These are phyloP conservation scores for Mechanitis messenoides DNA, from an alignment of 2,888 invertebrate species.

Conservation along the genomic window DNA sequence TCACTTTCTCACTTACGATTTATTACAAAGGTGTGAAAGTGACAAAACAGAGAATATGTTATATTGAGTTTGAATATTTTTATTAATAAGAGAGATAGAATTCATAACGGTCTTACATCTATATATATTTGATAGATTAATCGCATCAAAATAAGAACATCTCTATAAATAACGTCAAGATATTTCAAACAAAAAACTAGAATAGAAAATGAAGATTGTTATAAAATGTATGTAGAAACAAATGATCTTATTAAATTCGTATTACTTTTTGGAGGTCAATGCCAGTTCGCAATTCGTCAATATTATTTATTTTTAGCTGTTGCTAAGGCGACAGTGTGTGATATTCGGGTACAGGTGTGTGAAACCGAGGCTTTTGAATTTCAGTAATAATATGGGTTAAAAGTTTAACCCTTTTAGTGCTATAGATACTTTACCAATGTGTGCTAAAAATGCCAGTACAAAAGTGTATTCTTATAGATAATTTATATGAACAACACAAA, in stretches of 20 bases:
- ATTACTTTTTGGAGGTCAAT: conserved; percentile 1
- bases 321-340: background rate
- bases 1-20: too few species aligned
- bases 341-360: background rate
- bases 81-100: conserved; percentile 5
- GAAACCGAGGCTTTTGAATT: background rate
- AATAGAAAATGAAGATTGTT: too few species aligned
- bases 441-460: too few species aligned
- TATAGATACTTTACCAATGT: too few species aligned
- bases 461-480: too few species aligned
- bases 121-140: conserved; percentile 22
- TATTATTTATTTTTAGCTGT: background rate
- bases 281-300: background rate
- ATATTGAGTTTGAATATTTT: too few species aligned
- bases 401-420: background rate
- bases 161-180: background rate
- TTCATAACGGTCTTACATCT: conserved; percentile 17
- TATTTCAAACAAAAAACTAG: too few species aligned
- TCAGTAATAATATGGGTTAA: background rate
- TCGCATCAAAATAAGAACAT: conserved; percentile 27
- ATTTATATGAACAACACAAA: too few species aligned
- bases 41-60: too few species aligned
- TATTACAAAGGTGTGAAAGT: too few species aligned
- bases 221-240: too few species aligned
- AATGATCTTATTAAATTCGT: too few species aligned